Evolutionary conservation across 1,140 invertebrate species (phyloP).

Genomic region (Zaprionus davidi): DNA sequence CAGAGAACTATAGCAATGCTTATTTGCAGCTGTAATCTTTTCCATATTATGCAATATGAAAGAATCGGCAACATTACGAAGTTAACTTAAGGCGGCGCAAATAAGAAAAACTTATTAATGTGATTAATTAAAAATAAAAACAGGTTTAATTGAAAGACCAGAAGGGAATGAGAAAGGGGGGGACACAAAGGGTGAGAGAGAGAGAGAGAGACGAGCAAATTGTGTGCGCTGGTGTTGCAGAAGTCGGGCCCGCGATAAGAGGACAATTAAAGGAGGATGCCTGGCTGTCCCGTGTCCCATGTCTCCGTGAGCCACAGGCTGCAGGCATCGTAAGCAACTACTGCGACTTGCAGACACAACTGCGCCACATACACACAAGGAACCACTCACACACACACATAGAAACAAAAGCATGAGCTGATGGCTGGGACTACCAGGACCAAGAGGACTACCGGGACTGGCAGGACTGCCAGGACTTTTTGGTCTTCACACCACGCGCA

Average conservation of each 20-base stretch:
- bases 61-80: slow-evolving; percentile 19
- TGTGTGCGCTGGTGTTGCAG: slow-evolving; percentile 13
- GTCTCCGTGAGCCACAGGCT: slow-evolving; percentile 40
- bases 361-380: slow-evolving; percentile 21
- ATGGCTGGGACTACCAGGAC: slow-evolving; percentile 20
- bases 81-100: slow-evolving; percentile 52
- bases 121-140: slow-evolving; percentile 75
- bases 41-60: not conserved
- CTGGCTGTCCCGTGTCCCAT: slow-evolving; percentile 42
- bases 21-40: too few relatives aligned
- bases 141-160: slow-evolving; percentile 70
- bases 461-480: slow-evolving; percentile 37
- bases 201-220: slow-evolving; percentile 10
- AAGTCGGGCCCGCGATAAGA: slow-evolving; percentile 35
- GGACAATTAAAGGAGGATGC: slow-evolving; percentile 74
- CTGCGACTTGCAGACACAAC: slow-evolving; percentile 46
- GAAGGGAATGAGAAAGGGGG: not conserved
- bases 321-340: slow-evolving; percentile 68
- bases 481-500: slow-evolving; percentile 71
- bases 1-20: too few relatives aligned
- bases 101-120: slow-evolving; percentile 49
- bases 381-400: slow-evolving; percentile 11
- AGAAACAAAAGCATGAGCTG: slow-evolving; percentile 12
- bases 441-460: slow-evolving; percentile 6
- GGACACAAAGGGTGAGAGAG: too few relatives aligned